Conservation (phyloP, 2,888 invertebrate genomes). For the Cephalotes varians region DNA sequence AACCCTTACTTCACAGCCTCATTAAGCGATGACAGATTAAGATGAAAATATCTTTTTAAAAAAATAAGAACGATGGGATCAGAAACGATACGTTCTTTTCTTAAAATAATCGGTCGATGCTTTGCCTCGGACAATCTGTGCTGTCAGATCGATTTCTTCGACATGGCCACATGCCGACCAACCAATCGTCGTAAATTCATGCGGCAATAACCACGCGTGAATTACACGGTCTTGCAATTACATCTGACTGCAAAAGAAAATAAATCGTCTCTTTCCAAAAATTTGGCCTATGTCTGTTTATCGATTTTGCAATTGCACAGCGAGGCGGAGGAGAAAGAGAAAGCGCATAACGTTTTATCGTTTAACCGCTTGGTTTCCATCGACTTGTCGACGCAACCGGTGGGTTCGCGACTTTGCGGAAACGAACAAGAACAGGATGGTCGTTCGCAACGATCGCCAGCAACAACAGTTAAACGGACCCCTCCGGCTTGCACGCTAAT, state of each 20-base stretch:
- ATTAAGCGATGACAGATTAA: background rate
- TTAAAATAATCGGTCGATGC: background rate
- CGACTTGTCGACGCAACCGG: constrained; percentile 33
- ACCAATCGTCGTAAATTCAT: constrained; percentile 36
- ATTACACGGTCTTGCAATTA: constrained; percentile 25
- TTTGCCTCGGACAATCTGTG: background rate
- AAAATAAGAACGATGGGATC: background rate
- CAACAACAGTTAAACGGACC: constrained; percentile 44
- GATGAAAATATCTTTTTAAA: background rate
- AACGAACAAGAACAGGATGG: constrained; percentile 21
- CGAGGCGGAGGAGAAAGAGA: background rate
- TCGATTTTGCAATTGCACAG: constrained; percentile 2
- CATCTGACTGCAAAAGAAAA: constrained; percentile 28
- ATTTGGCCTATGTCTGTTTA: background rate
- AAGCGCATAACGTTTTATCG: background rate
- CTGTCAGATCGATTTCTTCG: background rate
- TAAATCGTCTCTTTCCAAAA: constrained; percentile 33
- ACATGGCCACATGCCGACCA: constrained; percentile 27
- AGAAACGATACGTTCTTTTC: background rate
- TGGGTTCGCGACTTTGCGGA: constrained; percentile 26
- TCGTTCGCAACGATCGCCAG: background rate
- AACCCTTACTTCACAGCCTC: background rate
- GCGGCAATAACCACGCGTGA: constrained; percentile 13
- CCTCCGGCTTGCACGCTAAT: constrained; percentile 33
- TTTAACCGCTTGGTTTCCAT: constrained; percentile 20